These are phyloP conservation scores for Pygoscelis adeliae DNA, from an alignment of 2,113 vertebrate species.

Conservation along the genomic window DNA sequence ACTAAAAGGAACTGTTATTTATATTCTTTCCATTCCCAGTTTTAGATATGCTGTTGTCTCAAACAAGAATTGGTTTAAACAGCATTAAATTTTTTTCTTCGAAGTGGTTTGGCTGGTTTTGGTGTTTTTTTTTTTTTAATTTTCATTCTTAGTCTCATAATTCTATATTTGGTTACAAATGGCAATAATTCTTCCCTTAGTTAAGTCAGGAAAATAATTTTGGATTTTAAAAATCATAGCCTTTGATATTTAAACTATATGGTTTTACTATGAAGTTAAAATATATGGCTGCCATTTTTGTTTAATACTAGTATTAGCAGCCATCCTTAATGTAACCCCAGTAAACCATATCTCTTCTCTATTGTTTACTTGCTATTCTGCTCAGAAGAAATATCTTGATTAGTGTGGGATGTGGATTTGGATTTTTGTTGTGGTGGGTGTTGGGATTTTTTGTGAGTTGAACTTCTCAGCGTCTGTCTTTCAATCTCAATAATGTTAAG, in stretches of 20 bases:
- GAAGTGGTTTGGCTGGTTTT: background rate
- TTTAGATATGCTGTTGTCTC: background rate
- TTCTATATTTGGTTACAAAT: background rate
- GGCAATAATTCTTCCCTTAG: background rate
- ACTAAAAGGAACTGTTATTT: background rate
- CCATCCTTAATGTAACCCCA: background rate
- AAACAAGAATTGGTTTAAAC: background rate
- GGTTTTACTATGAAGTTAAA: background rate
- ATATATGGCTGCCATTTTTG: background rate
- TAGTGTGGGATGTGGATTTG: background rate
- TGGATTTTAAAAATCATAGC: background rate
- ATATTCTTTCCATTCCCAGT: background rate
- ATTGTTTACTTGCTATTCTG: background rate
- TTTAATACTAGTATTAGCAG: background rate
- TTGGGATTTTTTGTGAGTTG: background rate
- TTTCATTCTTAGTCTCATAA: background rate
- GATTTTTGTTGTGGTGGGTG: background rate
- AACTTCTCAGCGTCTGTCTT: background rate
- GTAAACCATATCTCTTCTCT: background rate
- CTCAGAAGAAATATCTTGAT: background rate
- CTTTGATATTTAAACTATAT: background rate
- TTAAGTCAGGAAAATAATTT: background rate
- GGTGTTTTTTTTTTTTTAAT: background rate
- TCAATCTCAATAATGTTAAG: background rate
- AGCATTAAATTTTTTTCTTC: background rate